These are phyloP conservation scores for Zaprionus vittiger DNA, from an alignment of 1,140 invertebrate genomes.

Conservation along the genomic window DNA sequence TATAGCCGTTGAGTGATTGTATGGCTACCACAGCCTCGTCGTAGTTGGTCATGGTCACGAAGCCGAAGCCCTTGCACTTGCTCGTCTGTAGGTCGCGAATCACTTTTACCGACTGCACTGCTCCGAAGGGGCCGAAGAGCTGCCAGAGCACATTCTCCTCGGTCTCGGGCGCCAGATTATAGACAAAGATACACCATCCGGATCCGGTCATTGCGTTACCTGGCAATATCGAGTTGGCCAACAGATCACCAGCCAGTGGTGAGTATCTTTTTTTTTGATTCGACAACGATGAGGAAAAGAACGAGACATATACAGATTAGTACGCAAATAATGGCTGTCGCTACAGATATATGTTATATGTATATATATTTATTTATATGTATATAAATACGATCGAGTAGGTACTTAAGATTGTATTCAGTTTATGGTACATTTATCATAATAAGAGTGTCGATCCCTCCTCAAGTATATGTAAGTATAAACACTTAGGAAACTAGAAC, in stretches of 20 bases:
- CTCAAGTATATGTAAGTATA: slow-evolving; percentile 5
- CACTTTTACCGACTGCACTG: slow-evolving; percentile 95
- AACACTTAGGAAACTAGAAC: slow-evolving; percentile 46
- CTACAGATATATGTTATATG: not conserved
- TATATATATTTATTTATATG: not conserved
- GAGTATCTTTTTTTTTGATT: slow-evolving; percentile 85
- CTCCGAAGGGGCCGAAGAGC: slow-evolving; percentile 96
- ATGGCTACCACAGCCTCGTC: slow-evolving; percentile 96
- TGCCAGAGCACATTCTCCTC: slow-evolving; percentile 96
- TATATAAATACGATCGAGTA: slow-evolving; percentile 16
- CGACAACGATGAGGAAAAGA: slow-evolving; percentile 1
- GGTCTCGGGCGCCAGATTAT: slow-evolving; percentile 95
- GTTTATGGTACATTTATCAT: slow-evolving; percentile 45
- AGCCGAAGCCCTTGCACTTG: slow-evolving; percentile 97
- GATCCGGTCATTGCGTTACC: slow-evolving; percentile 90
- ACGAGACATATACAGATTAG: slow-evolving; percentile 27
- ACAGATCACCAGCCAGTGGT: slow-evolving; percentile 89
- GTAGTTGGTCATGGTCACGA: slow-evolving; percentile 97
- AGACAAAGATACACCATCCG: slow-evolving; percentile 97
- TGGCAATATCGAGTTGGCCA: slow-evolving; percentile 89
- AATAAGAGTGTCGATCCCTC: slow-evolving; percentile 42
- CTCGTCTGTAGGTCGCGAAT: slow-evolving; percentile 95
- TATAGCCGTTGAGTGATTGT: slow-evolving; percentile 95
- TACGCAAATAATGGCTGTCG: not conserved
- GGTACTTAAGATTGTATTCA: slow-evolving; percentile 28